Evolutionary conservation across 2,888 invertebrate species (phyloP).

Genomic region (Lithosia quadra): DNA sequence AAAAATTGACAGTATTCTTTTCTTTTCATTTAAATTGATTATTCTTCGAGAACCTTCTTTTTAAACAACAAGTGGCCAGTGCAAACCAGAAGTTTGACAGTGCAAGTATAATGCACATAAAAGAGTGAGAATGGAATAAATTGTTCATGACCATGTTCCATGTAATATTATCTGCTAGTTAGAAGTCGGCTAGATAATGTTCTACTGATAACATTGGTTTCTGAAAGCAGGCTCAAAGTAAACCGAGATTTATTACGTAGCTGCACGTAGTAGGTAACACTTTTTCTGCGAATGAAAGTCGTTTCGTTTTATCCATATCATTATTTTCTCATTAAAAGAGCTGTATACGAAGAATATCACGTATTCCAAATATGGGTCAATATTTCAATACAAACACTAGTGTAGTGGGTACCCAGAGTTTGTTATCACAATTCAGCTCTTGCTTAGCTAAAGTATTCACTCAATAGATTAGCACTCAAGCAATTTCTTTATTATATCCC

Average conservation of each 20-base stretch:
- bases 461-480: slow-evolving; percentile 4
- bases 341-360: neutral
- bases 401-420: neutral
- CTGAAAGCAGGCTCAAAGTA: neutral
- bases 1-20: slow-evolving; percentile 26
- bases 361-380: neutral
- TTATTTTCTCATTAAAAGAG: neutral
- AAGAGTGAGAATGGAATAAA: no score
- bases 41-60: slow-evolving; percentile 37
- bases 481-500: slow-evolving; percentile 6
- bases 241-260: neutral
- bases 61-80: neutral
- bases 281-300: neutral
- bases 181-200: no score
- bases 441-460: slow-evolving; percentile 1
- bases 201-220: no score
- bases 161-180: no score
- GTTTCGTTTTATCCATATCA: neutral
- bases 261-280: neutral
- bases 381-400: no score
- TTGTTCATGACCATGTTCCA: neutral
- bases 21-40: slow-evolving; percentile 15
- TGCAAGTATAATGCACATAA: no score
- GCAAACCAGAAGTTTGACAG: neutral
- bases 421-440: slow-evolving; percentile 5